Evolutionary conservation across 2,113 vertebrate genomes (phyloP), one percentile per base, ranked within the genome.

Genomic region (Gopherus flavomarginatus): DNA sequence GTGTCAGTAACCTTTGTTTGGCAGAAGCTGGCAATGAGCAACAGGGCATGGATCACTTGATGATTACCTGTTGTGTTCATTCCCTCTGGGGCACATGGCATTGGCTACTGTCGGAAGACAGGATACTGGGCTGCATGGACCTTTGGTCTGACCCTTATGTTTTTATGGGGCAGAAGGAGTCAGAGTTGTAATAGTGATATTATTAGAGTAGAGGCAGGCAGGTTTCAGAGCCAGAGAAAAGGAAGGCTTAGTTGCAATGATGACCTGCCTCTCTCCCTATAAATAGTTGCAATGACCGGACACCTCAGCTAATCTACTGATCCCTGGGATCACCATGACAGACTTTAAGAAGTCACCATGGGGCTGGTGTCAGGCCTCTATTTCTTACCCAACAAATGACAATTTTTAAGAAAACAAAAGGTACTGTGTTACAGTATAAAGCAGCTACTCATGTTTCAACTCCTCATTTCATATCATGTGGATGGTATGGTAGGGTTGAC

Each of bases 281-380:
- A 38, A 89, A 87, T 21, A 0, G 54, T 75, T 79, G 29, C 57
- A 83, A 2, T 54, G 78, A 78, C 10, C 44, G 22, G 11, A 8
- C 50, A 50, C 6, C 21, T 24, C 81, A 35, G n/a, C 47, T n/a
- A 54, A 77, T 35, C 83, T 81, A 35, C 83, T 24, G 72, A 42
- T 57, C 47, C 75, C 47, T 6, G 5, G 62, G 53, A 75, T 54
- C 14, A 0, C 0, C 0, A 38, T 2, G 35, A 54, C 52, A 50
- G 86, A 38, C 38, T 38, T 38, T 38, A 72, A 38, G n/a, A 21
- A 38, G n/a, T 72, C 9, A 21, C 65, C 65, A 4, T 38, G 8
- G 19, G 35, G 19, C n/a, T 8, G 21, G 35, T 72, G 65, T n/a
- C n/a, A 38, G 9, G 6, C 35, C n/a, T 72, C n/a, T 38, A 22